Base-by-base conservation (phyloP, 1,140 invertebrate species). In the Bombus ignitus region DNA sequence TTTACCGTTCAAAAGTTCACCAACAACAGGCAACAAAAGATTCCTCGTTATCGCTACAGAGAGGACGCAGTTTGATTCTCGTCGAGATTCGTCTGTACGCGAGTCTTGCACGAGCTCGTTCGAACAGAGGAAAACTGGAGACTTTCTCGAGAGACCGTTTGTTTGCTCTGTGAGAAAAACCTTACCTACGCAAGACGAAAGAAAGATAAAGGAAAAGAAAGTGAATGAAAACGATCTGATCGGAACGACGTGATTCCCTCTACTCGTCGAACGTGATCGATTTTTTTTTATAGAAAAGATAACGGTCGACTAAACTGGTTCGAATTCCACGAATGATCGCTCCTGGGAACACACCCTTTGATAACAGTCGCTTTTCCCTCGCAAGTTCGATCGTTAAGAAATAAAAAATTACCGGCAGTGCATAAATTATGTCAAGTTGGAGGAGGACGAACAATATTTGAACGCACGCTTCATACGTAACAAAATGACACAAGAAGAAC, bases 391-490 rank as follows among this genome's bases (percentile, higher is more conserved):
- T 57, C 68, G 44, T 70, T 83, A n/a, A 80, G 59, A 85, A 80
- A 47, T 53, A 57, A 57, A 79, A 32, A 70, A 70, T 84, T 59
- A 37, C 22, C 76, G 83, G 83, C 76, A 84, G 75, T 84, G 83
- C 68, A 66, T 79, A 84, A 84, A 84, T 84, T 79, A 84, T 66
- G 76, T 84, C 65, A 79, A 79, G 53, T 84, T 72, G 22, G n/a
- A 84, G 75, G 66, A 79, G 66, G 76, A 71, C 81, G 62, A 83
- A 70, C 62, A n/a, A 42, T 12, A 25, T 80, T 77, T 22, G 18
- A 42, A 65, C 37, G 57, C 35, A 77, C 39, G 42, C 18, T 10
- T 35, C n/a, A 32, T 62, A 65, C 37, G 18, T 28, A 59, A 76
- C 77, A 68, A 44, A 76, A 39, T 25, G 22, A 72, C 12, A 15